Percentiles rank a stretch among this genome's conserved stretches.
These are phyloP conservation scores for Microtus ochrogaster DNA, from an alignment of 2,113 vertebrate genomes.

Conservation along the genomic window DNA sequence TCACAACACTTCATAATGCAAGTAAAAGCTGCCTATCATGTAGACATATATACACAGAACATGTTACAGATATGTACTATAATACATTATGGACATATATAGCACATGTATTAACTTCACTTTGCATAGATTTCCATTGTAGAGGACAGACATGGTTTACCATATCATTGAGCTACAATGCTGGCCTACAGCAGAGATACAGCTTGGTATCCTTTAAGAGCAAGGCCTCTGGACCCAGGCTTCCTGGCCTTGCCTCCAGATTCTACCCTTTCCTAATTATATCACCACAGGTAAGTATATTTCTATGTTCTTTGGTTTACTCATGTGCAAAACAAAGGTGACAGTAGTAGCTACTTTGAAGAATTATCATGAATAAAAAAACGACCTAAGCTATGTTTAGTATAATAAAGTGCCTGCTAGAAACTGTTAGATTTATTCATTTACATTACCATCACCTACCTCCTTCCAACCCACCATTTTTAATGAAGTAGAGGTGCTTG, in stretches of 20 bases:
- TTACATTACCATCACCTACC: not conserved
- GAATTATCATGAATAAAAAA: not conserved
- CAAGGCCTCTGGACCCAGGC: conserved; percentile 38
- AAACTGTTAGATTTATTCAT: not conserved
- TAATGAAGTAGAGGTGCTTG: not conserved
- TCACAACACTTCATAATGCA: not conserved
- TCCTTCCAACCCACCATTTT: not conserved
- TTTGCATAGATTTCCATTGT: not conserved
- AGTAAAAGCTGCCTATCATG: not conserved
- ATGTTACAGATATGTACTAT: not conserved
- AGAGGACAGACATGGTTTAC: not conserved
- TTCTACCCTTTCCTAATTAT: conserved; percentile 41
- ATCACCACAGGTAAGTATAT: conserved; percentile 67
- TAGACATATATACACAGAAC: not conserved
- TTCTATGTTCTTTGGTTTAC: conserved; percentile 62
- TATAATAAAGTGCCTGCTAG: not conserved
- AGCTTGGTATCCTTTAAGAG: conserved; percentile 42
- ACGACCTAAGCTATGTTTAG: not conserved
- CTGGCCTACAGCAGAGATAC: not conserved
- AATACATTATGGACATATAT: not conserved
- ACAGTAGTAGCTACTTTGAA: not conserved
- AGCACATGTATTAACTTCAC: not conserved
- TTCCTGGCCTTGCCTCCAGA: conserved; percentile 26
- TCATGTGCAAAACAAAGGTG: conserved; percentile 41
- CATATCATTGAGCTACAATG: not conserved